Conservation (phyloP, 2,797 vertebrate genomes). For the Galago senegalensis region DNA sequence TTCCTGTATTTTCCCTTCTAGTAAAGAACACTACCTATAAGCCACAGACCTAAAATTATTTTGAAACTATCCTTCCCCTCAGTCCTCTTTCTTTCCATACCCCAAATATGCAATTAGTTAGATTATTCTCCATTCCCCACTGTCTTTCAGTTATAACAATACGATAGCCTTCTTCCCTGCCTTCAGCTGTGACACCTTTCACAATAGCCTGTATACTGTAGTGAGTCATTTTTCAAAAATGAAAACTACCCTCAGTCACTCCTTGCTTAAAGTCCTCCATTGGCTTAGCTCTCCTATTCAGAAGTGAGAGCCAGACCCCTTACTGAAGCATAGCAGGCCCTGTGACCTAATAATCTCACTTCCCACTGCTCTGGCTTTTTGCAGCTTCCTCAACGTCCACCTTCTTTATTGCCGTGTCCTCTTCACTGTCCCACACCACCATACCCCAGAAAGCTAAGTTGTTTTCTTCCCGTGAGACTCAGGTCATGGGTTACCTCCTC, state of each 20-base stretch:
- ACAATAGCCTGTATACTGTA: not conserved
- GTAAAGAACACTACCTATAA: not conserved
- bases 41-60: not conserved
- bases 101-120: not conserved
- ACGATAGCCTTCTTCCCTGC: not conserved
- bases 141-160: not conserved
- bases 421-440: not conserved
- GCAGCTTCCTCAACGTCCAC: not conserved
- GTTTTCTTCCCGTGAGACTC: not conserved
- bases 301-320: not conserved
- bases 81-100: not conserved
- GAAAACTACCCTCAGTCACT: not conserved
- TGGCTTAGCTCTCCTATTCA: not conserved
- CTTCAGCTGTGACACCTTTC: constrained; percentile 5
- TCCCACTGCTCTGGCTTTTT: not conserved
- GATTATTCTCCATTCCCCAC: not conserved
- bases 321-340: not conserved
- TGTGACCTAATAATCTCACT: not conserved
- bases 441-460: not conserved
- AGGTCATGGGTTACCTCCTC: not conserved
- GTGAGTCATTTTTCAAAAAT: constrained; percentile 18
- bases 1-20: not conserved
- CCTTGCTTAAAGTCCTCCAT: not conserved
- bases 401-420: not conserved
- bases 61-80: not conserved